A percentile compares a stretch with the other conserved stretches of the same genome.
Conservation (phyloP, 2,888 invertebrate genomes). For the Machimus atricapillus region DNA sequence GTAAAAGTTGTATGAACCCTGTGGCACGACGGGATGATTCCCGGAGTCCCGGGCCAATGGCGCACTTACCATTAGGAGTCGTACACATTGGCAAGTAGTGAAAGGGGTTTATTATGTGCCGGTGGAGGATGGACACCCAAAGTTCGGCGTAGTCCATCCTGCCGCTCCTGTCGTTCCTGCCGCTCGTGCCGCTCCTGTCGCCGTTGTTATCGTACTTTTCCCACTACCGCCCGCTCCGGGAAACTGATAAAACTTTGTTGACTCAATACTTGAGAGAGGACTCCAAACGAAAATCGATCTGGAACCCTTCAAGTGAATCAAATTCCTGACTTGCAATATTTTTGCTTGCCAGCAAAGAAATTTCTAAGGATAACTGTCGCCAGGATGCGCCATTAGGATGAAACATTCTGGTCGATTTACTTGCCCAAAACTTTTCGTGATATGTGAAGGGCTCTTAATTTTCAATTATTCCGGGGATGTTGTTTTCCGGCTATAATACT, state of each 20-base stretch:
- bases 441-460: not conserved
- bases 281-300: conserved; percentile 23
- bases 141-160: not conserved
- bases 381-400: conserved; percentile 36
- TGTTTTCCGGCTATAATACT: not conserved
- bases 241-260: conserved; percentile 39
- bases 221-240: conserved; percentile 11
- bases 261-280: conserved; percentile 35
- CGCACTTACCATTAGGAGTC: conserved; percentile 10
- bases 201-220: conserved; percentile 17
- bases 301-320: conserved; percentile 34
- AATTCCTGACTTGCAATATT: conserved; percentile 40
- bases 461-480: not conserved
- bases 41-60: not conserved
- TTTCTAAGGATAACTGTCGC: conserved; percentile 33
- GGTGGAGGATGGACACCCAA: conserved; percentile 28
- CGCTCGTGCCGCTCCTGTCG: not conserved
- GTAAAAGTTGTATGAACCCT: conserved; percentile 25
- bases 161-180: not conserved
- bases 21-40: conserved; percentile 12
- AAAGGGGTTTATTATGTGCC: conserved; percentile 37
- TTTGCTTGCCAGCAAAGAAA: conserved; percentile 29
- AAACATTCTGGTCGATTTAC: not conserved
- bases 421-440: not conserved
- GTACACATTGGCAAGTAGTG: conserved; percentile 24